Evolutionary conservation across 2,888 invertebrate species (phyloP).

Genomic region (Monochamus alternatus): DNA sequence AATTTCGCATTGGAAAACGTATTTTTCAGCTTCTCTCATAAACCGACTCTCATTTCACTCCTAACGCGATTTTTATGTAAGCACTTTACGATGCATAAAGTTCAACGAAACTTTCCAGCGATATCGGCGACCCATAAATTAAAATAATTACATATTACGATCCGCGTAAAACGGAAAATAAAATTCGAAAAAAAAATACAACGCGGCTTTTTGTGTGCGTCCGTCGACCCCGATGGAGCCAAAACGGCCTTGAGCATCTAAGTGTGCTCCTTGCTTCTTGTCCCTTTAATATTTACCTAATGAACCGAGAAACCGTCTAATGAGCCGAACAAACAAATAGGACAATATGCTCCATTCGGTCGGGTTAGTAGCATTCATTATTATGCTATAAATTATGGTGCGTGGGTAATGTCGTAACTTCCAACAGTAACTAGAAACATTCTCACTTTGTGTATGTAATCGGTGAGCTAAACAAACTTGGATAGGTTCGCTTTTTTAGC

Average conservation of each 20-base stretch:
- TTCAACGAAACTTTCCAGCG: not conserved
- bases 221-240: not conserved
- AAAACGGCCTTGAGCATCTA: conserved; percentile 25
- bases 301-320: conserved; percentile 32
- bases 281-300: conserved; percentile 35
- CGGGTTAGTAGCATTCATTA: conserved; percentile 25
- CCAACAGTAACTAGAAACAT: conserved; percentile 24
- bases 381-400: conserved; percentile 30
- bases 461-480: conserved; percentile 5
- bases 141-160: not conserved
- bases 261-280: conserved; percentile 20
- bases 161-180: not conserved
- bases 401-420: conserved; percentile 32
- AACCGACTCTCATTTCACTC: not conserved
- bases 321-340: conserved; percentile 26
- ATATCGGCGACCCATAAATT: not conserved
- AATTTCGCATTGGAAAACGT: too few relatives aligned
- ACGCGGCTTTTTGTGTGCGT: conserved; percentile 6
- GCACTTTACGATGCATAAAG: not conserved
- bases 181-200: conserved; percentile 8
- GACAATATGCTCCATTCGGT: conserved; percentile 32
- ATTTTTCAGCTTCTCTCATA: too few relatives aligned
- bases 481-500: too few relatives aligned
- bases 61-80: not conserved
- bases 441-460: conserved; percentile 25